A percentile compares a stretch with the other conserved stretches of the same genome.
Conservation (phyloP, 2,113 vertebrate genomes). For the Nettapus auritus region DNA sequence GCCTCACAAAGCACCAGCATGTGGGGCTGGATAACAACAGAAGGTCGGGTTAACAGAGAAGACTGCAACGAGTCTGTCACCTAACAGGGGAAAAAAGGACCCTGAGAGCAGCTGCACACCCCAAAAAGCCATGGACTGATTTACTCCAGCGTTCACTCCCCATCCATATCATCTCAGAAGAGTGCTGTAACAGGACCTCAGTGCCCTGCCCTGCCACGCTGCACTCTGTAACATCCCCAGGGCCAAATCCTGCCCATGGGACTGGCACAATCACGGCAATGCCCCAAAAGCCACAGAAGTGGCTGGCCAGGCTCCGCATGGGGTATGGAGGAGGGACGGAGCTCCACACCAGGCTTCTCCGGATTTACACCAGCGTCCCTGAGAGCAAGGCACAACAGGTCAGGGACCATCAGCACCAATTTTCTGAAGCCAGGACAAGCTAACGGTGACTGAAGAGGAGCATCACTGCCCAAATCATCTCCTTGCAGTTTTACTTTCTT, state of each 20-base stretch:
- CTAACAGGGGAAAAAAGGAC: accelerated
- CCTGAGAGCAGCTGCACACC: background rate
- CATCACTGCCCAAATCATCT: background rate
- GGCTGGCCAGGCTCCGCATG: accelerated
- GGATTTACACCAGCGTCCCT: background rate
- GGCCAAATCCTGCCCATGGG: background rate
- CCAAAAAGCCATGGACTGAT: background rate
- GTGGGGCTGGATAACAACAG: background rate
- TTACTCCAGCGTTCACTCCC: background rate
- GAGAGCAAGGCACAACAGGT: background rate
- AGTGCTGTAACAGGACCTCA: background rate
- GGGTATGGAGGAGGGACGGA: background rate
- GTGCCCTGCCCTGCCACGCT: background rate
- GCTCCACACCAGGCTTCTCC: background rate
- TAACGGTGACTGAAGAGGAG: background rate
- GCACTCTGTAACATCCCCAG: accelerated
- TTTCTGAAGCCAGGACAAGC: background rate
- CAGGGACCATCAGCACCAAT: background rate
- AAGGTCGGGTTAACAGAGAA: background rate
- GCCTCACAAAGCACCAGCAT: background rate
- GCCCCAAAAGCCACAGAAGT: accelerated
- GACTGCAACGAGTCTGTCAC: accelerated
- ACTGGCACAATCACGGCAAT: background rate
- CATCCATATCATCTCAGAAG: accelerated
- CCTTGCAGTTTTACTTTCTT: background rate